Base-by-base conservation (phyloP, 1,140 invertebrate species). In the Ganaspis sp. region DNA sequence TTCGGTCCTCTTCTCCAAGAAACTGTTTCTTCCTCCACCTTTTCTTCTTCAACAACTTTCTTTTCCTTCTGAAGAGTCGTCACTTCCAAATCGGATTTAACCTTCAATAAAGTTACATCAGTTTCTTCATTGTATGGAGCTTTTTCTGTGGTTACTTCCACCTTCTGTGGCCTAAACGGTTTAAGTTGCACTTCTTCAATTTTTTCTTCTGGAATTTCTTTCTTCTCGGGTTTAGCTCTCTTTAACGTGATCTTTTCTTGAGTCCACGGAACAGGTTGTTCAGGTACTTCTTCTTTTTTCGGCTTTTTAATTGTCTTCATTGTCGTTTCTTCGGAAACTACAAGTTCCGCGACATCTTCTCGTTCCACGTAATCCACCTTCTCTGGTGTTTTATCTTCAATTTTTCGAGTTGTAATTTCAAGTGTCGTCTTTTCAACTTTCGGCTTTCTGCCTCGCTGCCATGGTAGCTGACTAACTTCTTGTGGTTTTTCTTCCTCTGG, bases 111-210 rank as follows among this genome's bases (percentile, higher is more conserved):
- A 6, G 34, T 19, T 9, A 53, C n/a, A 26, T 73, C 49, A 26
- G 70, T 40, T 73, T 34, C 40, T 37, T 73, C 42, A 54, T 9
- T 29, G 9, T 34, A 73, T 9, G 40, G 42, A 19, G 0, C 5
- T n/a, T 38, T 53, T 34, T 74, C 23, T 9, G 21, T 69, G 12
- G 37, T 70, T 2, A 37, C n/a, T 40, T 69, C 84, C 69, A 74
- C 76, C n/a, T 86, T 86, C 40, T 83, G 78, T 42, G 87, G 87
- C 80, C 89, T 90, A 1, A 91, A 88, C 12, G 92, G 92, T 77
- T 93, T 93, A 11, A 94, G 81, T 79, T 91, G 69, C 1, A 83
- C 73, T 49, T 85, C 81, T 45, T 87, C 85, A 0, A 87, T 0
- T n/a, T 19, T 76, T 81, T 86, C 83, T 40, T 84, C 85, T 0